A percentile compares a stretch with the other conserved stretches of the same genome.
Conservation (phyloP, 2,113 vertebrate species). For the Cryptotis parvus region DNA sequence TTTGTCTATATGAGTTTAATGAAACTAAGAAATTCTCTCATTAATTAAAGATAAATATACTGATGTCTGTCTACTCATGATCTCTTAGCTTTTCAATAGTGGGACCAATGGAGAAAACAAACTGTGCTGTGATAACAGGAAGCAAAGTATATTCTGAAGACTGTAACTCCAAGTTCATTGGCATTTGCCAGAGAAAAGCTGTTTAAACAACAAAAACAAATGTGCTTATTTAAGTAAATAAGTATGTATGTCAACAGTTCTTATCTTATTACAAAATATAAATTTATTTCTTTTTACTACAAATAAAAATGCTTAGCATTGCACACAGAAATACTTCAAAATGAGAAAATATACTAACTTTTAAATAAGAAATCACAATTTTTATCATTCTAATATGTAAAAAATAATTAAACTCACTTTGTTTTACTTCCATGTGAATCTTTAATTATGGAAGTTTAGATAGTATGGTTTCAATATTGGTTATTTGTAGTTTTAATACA, state of each 20-base stretch:
- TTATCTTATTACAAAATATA: neutral
- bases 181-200: constrained; percentile 30
- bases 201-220: neutral
- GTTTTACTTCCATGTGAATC: too few relatives aligned
- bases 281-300: neutral
- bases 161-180: constrained; percentile 6
- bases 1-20: neutral
- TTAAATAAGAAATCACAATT: neutral
- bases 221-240: neutral
- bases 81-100: neutral
- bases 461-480: too few relatives aligned
- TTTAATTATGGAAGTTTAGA: too few relatives aligned
- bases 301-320: neutral
- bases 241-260: neutral
- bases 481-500: too few relatives aligned
- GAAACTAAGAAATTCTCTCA: neutral
- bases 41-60: neutral
- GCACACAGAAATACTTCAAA: neutral
- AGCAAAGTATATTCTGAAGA: constrained; percentile 28
- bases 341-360: neutral
- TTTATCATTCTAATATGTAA: neutral
- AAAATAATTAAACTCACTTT: constrained; percentile 2
- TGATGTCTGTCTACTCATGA: neutral
- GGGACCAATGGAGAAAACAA: neutral
- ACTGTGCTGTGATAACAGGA: constrained; percentile 29